These are phyloP conservation scores for Aphis gossypii DNA, from an alignment of 1,140 invertebrate species.

Conservation along the genomic window DNA sequence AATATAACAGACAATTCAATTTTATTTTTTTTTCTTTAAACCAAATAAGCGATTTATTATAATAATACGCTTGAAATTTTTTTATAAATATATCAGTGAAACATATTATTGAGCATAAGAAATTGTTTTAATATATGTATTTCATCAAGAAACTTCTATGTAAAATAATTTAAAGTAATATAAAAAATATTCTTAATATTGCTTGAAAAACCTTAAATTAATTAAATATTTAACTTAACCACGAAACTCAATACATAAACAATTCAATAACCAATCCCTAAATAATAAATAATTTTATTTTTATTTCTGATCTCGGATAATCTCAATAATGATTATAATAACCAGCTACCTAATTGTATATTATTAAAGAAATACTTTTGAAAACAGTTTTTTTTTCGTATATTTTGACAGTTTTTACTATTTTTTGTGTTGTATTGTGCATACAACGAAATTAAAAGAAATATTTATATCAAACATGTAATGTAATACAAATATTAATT, in stretches of 20 bases:
- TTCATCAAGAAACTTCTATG: background rate
- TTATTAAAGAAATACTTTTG: background rate
- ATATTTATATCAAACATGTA: background rate
- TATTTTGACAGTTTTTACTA: background rate
- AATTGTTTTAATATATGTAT: background rate
- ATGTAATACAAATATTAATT: too few relatives aligned
- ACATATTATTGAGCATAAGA: background rate
- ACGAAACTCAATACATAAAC: background rate
- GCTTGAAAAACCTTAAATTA: background rate
- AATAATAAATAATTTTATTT: background rate
- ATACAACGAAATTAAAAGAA: background rate
- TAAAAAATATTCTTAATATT: background rate
- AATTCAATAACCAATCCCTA: background rate
- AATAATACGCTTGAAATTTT: background rate
- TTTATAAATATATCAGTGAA: background rate
- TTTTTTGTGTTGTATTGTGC: background rate
- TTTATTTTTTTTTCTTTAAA: background rate
- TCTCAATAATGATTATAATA: background rate
- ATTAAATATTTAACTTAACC: background rate
- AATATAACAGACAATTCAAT: background rate
- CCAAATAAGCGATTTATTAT: background rate
- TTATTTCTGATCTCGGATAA: fast-evolving
- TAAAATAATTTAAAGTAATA: background rate
- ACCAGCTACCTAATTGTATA: background rate
- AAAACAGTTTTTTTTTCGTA: background rate